Conservation (phyloP, 2,797 vertebrate genomes). For the Leptatherina wallacei region DNA sequence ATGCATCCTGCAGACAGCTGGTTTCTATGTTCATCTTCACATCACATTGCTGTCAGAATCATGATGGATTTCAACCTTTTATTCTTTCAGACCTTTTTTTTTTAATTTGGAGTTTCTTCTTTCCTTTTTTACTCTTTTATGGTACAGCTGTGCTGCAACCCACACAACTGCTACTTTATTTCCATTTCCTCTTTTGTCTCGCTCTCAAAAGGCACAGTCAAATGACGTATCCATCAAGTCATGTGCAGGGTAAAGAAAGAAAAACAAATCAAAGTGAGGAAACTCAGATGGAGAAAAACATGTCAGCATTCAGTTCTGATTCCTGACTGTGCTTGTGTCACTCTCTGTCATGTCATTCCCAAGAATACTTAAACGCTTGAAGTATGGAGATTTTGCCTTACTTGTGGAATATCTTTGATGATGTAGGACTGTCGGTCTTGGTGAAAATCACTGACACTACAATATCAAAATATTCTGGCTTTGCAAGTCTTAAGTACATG, state of each 20-base stretch:
- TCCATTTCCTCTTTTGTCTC: slow-evolving; percentile 15
- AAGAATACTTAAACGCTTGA: slow-evolving; percentile 13
- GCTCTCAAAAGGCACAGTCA: slow-evolving; percentile 23
- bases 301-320: slow-evolving; percentile 20
- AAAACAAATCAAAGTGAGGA: slow-evolving; percentile 4
- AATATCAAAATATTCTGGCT: slow-evolving; percentile 20
- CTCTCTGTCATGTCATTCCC: slow-evolving; percentile 6
- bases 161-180: slow-evolving; percentile 26
- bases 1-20: slow-evolving; percentile 57
- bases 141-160: slow-evolving; percentile 46
- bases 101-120: slow-evolving; percentile 8
- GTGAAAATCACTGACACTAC: slow-evolving; percentile 4
- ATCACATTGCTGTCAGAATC: slow-evolving; percentile 57
- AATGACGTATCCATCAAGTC: slow-evolving; percentile 24
- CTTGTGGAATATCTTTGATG: slow-evolving; percentile 11
- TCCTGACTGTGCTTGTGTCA: slow-evolving; percentile 1
- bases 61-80: slow-evolving; percentile 58
- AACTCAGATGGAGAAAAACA: slow-evolving; percentile 10
- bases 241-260: slow-evolving; percentile 12
- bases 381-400: slow-evolving; percentile 5
- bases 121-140: slow-evolving; percentile 12
- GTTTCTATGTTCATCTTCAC: slow-evolving; percentile 47
- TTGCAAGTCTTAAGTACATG: not conserved
- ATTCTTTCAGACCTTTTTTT: slow-evolving; percentile 38
- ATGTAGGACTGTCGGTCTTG: not conserved